phyloP scores from a whole-genome alignment of 1,140 invertebrate genomes.

The Antheraea mylitta region DNA sequence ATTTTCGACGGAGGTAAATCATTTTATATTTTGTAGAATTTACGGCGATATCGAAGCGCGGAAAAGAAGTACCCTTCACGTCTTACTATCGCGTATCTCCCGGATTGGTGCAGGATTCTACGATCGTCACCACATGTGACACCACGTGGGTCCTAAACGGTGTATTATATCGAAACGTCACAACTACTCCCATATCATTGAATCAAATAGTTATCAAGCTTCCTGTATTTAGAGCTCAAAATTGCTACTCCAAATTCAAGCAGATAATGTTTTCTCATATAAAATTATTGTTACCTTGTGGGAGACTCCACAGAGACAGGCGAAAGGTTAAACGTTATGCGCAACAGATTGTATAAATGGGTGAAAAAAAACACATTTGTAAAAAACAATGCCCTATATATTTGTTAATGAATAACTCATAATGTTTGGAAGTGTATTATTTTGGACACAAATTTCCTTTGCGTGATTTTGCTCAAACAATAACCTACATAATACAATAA shows the following conservation, averaged over 20 bases:
- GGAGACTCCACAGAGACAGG: conserved; percentile 59
- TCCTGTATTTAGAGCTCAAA: conserved; percentile 11
- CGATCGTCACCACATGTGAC: conserved; percentile 57
- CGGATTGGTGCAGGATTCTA: conserved; percentile 51
- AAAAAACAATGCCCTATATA: neutral
- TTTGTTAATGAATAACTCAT: neutral
- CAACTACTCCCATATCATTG: neutral
- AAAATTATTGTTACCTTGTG: conserved; percentile 52
- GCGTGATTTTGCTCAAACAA: no score
- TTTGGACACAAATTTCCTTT: no score
- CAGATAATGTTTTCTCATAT: neutral
- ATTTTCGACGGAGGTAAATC: neutral
- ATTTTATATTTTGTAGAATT: neutral
- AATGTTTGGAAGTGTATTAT: neutral
- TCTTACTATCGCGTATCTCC: conserved; percentile 51
- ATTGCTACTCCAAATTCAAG: neutral
- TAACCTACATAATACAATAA: no score
- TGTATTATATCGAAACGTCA: conserved; percentile 21
- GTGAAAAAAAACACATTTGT: conserved; percentile 1
- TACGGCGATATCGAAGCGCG: conserved; percentile 3
- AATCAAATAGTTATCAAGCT: neutral
- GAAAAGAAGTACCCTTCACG: conserved; percentile 25
- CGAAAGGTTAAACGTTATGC: conserved; percentile 64
- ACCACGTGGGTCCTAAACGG: conserved; percentile 62
- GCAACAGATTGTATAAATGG: conserved; percentile 52